A percentile compares a stretch with the other conserved stretches of the same genome.
These are phyloP conservation scores for Danionella cerebrum DNA, from an alignment of 2,113 vertebrate species.

Conservation along the genomic window DNA sequence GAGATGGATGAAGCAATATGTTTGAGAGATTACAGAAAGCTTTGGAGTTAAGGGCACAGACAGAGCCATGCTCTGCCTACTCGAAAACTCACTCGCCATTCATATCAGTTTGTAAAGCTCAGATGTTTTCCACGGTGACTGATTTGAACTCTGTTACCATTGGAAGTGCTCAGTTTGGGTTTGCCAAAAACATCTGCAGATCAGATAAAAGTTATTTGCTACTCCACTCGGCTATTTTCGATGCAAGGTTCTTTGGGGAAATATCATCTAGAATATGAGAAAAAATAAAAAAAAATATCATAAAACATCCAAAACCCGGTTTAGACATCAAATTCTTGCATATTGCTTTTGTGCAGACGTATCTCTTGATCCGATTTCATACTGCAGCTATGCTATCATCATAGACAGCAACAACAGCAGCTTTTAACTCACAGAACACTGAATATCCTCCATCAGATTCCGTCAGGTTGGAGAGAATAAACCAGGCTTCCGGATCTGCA, in stretches of 20 bases:
- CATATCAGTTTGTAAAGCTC: conserved; percentile 29
- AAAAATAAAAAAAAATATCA: too few relatives aligned
- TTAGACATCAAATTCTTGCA: neutral
- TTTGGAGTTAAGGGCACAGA: conserved; percentile 36
- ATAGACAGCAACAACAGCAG: neutral
- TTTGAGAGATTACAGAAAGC: conserved; percentile 39
- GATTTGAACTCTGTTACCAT: conserved; percentile 8
- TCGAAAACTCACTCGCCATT: conserved; percentile 33
- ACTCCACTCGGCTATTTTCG: neutral
- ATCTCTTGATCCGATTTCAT: neutral
- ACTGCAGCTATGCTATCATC: neutral
- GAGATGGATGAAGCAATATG: conserved; percentile 46
- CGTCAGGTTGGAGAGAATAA: conserved; percentile 56
- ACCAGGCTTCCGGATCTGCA: conserved; percentile 59
- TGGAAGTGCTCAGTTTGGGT: neutral
- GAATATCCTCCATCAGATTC: conserved; percentile 48
- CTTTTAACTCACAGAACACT: conserved; percentile 38
- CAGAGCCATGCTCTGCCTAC: conserved; percentile 20
- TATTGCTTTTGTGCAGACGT: conserved; percentile 1
- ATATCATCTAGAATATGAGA: neutral
- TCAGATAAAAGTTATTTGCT: neutral
- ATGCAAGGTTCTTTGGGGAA: neutral
- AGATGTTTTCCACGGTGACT: conserved; percentile 26
- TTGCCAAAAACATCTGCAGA: neutral
- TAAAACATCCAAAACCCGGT: neutral